Conservation (phyloP, 2,888 invertebrate genomes). For the Bellardia pandia region DNA sequence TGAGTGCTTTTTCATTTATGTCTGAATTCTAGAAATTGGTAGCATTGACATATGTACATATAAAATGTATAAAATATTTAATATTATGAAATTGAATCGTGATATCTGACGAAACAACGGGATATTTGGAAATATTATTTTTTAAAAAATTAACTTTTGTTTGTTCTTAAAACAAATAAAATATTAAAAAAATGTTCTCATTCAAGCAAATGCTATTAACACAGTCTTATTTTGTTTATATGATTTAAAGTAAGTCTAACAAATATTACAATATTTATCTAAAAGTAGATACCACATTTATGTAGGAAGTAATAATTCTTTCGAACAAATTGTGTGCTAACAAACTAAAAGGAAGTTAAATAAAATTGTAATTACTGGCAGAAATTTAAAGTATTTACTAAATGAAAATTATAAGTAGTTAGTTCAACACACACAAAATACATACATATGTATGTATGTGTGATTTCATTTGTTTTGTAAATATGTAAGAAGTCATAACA, state of each 20-base stretch:
- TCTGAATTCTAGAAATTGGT: no score
- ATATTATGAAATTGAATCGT: no score
- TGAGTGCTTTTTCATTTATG: no score
- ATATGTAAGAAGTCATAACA: conserved; percentile 1
- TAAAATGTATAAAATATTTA: no score
- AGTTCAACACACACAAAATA: neutral
- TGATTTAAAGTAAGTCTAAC: no score
- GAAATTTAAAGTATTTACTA: conserved; percentile 24
- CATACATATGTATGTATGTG: neutral
- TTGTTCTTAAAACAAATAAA: neutral
- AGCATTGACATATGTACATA: no score
- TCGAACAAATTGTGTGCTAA: neutral
- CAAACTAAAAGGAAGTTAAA: conserved; percentile 32
- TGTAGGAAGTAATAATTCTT: neutral
- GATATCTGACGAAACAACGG: no score
- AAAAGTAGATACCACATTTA: no score
- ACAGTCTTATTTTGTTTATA: neutral
- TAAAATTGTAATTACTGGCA: conserved; percentile 38
- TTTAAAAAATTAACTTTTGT: neutral
- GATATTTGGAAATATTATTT: neutral
- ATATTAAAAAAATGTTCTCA: neutral
- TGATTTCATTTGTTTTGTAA: neutral
- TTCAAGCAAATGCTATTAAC: no score
- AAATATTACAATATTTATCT: no score
- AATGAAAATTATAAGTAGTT: conserved; percentile 27